Percentiles rank a stretch among this genome's conserved stretches.
phyloP scores from a whole-genome alignment of 2,888 invertebrate genomes.

The Mongoloraphidia duomilia region DNA sequence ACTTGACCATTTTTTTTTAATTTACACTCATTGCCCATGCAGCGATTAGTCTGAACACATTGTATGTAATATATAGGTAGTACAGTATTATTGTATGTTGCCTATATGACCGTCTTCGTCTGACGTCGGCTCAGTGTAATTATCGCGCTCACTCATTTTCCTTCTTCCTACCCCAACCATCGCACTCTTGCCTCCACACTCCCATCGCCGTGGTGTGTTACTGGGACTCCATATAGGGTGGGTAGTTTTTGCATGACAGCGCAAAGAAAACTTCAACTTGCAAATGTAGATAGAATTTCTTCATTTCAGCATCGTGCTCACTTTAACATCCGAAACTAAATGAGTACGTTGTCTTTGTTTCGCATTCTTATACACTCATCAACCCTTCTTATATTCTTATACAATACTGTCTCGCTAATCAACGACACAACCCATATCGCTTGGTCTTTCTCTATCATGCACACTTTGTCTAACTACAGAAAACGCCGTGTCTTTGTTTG shows the following conservation, averaged over 20 bases:
- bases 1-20: too few species aligned
- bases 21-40: too few species aligned
- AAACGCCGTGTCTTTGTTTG: too few species aligned
- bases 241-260: constrained; percentile 29
- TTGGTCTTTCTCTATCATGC: too few species aligned
- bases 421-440: too few species aligned
- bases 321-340: constrained; percentile 19
- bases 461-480: too few species aligned
- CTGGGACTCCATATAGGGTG: constrained; percentile 7
- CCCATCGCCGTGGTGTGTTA: not conserved
- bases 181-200: not conserved
- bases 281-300: constrained; percentile 47
- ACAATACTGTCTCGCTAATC: constrained; percentile 21
- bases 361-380: constrained; percentile 24
- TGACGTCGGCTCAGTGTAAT: too few species aligned
- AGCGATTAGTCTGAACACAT: too few species aligned
- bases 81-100: too few species aligned
- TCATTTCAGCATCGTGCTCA: constrained; percentile 38
- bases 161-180: not conserved
- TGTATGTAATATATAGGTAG: too few species aligned
- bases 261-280: constrained; percentile 30
- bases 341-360: not conserved
- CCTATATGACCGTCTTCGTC: too few species aligned
- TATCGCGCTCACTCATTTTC: not conserved
- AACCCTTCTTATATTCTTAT: constrained; percentile 28